Evolutionary conservation across 2,797 vertebrate species (phyloP).

Genomic region (Myotis vivesi): DNA sequence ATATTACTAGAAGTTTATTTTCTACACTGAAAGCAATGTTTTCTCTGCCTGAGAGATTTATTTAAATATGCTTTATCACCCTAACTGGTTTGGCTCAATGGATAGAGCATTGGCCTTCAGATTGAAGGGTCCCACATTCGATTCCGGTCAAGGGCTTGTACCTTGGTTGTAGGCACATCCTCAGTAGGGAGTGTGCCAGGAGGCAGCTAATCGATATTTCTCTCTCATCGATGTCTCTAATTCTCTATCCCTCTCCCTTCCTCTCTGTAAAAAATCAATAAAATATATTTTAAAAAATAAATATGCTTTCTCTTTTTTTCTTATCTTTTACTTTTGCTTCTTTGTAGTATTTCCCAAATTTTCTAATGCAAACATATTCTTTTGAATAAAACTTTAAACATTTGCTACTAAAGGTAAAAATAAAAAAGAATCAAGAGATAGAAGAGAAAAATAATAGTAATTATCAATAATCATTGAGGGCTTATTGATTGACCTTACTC

Average conservation of each 20-base stretch:
- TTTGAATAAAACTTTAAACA: not conserved
- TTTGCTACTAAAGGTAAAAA: not conserved
- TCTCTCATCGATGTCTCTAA: no score
- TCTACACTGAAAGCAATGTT: not conserved
- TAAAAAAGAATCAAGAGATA: not conserved
- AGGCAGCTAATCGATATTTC: no score
- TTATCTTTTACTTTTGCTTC: not conserved
- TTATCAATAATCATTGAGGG: not conserved
- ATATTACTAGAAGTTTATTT: not conserved
- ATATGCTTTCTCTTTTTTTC: not conserved
- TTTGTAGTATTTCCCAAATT: not conserved
- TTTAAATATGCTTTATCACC: not conserved
- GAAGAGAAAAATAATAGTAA: not conserved
- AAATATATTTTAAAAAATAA: no score
- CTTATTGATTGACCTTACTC: not conserved
- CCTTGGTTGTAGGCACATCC: no score
- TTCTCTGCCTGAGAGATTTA: not conserved
- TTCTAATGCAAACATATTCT: not conserved
- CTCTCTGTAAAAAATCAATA: no score
- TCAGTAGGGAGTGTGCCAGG: no score
- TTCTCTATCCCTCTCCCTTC: no score
- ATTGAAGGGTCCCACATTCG: no score
- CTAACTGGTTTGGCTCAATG: no score
- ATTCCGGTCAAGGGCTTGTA: no score
- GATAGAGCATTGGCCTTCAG: no score